phyloP scores from a whole-genome alignment of 1,140 invertebrate species.

The Eriocheir sinensis region DNA sequence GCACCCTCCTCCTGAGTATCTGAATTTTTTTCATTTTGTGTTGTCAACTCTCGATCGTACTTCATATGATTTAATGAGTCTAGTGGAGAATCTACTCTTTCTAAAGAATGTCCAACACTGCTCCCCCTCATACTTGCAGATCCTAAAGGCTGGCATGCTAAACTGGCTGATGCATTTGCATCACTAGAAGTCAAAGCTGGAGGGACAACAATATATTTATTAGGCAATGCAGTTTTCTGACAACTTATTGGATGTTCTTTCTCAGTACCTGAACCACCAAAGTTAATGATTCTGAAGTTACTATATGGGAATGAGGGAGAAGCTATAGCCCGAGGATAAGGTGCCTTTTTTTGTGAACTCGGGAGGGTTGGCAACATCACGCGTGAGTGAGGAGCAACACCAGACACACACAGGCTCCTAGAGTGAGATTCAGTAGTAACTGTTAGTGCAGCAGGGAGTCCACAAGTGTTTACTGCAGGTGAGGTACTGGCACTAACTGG shows the following conservation, averaged over 20 bases:
- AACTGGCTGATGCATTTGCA: not conserved
- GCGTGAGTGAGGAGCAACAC: not conserved
- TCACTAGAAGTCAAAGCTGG: constrained; percentile 46
- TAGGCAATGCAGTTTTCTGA: not conserved
- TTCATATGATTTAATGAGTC: not conserved
- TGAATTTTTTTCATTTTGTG: not conserved
- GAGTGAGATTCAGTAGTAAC: not conserved
- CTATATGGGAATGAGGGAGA: not conserved
- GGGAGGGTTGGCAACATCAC: not conserved
- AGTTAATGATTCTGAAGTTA: not conserved
- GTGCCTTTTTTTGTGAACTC: not conserved
- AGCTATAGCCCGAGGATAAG: not conserved
- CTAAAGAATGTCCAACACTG: not conserved
- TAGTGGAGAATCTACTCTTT: not conserved
- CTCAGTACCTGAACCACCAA: not conserved
- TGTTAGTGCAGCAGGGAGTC: no score
- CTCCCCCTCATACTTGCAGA: no score
- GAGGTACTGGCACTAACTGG: not conserved
- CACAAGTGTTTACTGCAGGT: not conserved
- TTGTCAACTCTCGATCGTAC: no score
- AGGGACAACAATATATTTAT: not conserved
- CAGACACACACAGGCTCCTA: not conserved
- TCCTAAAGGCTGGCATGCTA: not conserved
- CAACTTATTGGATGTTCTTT: constrained; percentile 39
- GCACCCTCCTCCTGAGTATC: not conserved